A percentile compares a stretch with the other conserved stretches of the same genome.
These are phyloP conservation scores for Cheilinus undulatus DNA, from an alignment of 2,113 vertebrate genomes.

Conservation along the genomic window DNA sequence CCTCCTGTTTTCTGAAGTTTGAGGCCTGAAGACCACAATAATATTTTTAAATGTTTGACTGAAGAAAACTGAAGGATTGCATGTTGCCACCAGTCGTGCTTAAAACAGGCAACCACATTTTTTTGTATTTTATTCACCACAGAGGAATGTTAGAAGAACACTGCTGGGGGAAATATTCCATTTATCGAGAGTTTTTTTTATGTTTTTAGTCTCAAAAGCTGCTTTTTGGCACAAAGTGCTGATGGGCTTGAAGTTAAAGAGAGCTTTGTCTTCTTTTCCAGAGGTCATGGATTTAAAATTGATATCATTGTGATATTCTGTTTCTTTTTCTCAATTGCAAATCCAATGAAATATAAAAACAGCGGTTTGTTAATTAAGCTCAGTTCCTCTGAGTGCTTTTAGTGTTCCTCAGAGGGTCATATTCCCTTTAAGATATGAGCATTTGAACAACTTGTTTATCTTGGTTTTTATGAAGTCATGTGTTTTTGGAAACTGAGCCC, in stretches of 20 bases:
- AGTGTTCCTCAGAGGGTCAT: neutral
- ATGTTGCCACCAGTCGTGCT: constrained; percentile 37
- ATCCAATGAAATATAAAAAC: neutral
- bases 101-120: constrained; percentile 15
- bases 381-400: neutral
- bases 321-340: neutral
- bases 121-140: constrained; percentile 32
- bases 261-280: neutral
- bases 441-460: no score
- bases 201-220: constrained; percentile 15
- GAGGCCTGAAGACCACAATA: neutral
- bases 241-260: neutral
- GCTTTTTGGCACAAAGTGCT: constrained; percentile 29
- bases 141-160: constrained; percentile 24
- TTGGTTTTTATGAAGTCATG: no score
- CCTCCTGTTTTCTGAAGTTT: constrained; percentile 29
- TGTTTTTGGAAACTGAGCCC: neutral
- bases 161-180: neutral
- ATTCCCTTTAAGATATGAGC: neutral
- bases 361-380: neutral
- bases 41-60: neutral
- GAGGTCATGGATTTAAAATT: neutral
- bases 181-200: constrained; percentile 6
- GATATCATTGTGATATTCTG: neutral
- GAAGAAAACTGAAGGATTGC: constrained; percentile 26